Conservation (phyloP, 2,113 vertebrate genomes). For the Motacilla alba region DNA sequence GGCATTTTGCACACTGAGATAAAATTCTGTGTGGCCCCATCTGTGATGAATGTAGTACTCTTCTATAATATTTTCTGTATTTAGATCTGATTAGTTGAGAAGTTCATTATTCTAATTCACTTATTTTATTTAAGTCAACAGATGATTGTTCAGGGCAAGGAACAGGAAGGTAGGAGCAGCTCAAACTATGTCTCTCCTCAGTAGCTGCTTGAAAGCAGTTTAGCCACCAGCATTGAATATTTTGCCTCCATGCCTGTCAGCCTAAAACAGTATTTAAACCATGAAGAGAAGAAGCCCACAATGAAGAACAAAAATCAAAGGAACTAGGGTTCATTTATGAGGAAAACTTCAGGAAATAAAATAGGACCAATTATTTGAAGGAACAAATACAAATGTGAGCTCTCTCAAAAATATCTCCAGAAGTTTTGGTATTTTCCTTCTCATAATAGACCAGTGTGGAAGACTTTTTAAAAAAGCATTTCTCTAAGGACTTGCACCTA, state of each 20-base stretch:
- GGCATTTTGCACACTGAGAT: neutral
- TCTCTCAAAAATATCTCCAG: neutral
- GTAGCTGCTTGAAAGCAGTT: neutral
- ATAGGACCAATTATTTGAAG: neutral
- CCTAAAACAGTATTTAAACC: neutral
- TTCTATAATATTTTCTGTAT: neutral
- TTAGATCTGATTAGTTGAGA: neutral
- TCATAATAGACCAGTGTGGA: neutral
- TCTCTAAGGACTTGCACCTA: fast-evolving
- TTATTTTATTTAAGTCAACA: neutral
- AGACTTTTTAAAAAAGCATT: neutral
- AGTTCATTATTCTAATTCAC: neutral
- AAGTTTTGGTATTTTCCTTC: neutral
- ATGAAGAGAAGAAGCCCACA: neutral
- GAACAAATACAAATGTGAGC: neutral
- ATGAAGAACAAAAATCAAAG: neutral
- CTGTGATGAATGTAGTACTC: neutral
- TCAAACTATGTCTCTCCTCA: neutral
- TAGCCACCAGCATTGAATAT: neutral
- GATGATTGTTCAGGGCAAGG: neutral
- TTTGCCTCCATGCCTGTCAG: neutral
- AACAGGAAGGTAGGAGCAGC: neutral
- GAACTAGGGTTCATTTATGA: neutral
- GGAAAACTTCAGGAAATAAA: neutral
- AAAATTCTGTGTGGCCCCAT: neutral